Percentiles rank a stretch among this genome's conserved stretches.
phyloP scores from a whole-genome alignment of 2,888 invertebrate species.

The Linhomoeus sp. region DNA sequence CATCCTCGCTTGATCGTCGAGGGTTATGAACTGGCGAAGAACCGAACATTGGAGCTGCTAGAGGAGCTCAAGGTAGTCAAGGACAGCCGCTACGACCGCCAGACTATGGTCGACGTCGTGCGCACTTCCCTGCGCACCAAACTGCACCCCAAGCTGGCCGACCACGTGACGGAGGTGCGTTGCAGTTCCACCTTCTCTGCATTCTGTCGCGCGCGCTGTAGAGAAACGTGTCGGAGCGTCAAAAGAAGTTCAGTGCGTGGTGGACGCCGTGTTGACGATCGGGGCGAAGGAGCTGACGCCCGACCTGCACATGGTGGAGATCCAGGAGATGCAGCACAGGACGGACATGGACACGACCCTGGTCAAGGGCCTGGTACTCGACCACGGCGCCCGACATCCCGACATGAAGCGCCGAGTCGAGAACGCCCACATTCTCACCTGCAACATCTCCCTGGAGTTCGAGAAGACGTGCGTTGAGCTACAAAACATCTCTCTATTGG shows the following conservation, averaged over 20 bases:
- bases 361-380: slow-evolving; percentile 47
- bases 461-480: slow-evolving; percentile 89
- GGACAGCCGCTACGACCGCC: slow-evolving; percentile 26
- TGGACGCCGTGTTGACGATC: slow-evolving; percentile 70
- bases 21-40: slow-evolving; percentile 75
- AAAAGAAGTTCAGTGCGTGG: slow-evolving; percentile 48
- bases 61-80: slow-evolving; percentile 63
- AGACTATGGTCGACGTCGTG: slow-evolving; percentile 46
- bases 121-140: slow-evolving; percentile 83
- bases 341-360: slow-evolving; percentile 35
- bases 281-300: slow-evolving; percentile 32
- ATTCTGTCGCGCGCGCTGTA: background rate
- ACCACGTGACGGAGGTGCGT: slow-evolving; percentile 50
- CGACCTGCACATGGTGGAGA: slow-evolving; percentile 92
- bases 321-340: slow-evolving; percentile 66
- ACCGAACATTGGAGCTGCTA: slow-evolving; percentile 61
- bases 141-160: slow-evolving; percentile 62
- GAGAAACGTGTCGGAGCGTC: too few relatives aligned
- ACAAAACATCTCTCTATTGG: too few relatives aligned
- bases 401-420: slow-evolving; percentile 88
- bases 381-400: slow-evolving; percentile 91
- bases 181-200: too few relatives aligned
- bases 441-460: slow-evolving; percentile 96
- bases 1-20: slow-evolving; percentile 59
- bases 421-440: slow-evolving; percentile 84